Conservation (phyloP, 1,140 invertebrate genomes). For the Heliconius melpomene region DNA sequence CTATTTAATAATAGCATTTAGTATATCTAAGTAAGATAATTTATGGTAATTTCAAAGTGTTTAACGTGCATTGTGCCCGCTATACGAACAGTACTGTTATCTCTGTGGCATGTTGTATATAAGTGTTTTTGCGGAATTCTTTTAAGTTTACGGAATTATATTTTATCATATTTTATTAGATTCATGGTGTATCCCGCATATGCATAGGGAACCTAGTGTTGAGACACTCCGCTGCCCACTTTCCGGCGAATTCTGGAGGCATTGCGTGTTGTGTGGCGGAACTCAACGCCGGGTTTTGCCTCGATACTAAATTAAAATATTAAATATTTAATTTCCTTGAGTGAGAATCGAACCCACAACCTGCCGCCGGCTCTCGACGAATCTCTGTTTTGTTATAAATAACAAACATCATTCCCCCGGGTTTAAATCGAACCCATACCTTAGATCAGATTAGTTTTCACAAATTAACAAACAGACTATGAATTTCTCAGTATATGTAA, state of each 20-base stretch:
- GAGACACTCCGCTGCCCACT: too few species aligned
- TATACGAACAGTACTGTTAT: constrained; percentile 25
- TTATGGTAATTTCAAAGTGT: constrained; percentile 20
- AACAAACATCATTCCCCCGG: background rate
- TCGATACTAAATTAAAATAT: too few species aligned
- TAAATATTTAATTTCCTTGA: too few species aligned
- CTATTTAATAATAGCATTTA: background rate
- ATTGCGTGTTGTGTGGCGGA: too few species aligned
- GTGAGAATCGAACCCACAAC: too few species aligned
- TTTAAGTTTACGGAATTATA: background rate
- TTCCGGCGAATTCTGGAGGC: too few species aligned
- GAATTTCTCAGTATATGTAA: background rate
- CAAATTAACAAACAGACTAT: background rate
- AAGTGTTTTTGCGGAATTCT: background rate
- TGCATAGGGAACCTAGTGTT: background rate
- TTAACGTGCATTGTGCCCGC: constrained; percentile 19
- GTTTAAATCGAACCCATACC: background rate
- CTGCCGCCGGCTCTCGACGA: too few species aligned
- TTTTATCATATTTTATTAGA: background rate
- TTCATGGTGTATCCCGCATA: too few species aligned
- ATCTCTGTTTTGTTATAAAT: too few species aligned
- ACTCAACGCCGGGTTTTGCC: too few species aligned
- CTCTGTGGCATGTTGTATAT: background rate
- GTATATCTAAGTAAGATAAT: constrained; percentile 7
- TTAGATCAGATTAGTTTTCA: background rate